These are phyloP conservation scores for Papilio dardanus DNA, from an alignment of 1,140 invertebrate genomes.

Conservation along the genomic window DNA sequence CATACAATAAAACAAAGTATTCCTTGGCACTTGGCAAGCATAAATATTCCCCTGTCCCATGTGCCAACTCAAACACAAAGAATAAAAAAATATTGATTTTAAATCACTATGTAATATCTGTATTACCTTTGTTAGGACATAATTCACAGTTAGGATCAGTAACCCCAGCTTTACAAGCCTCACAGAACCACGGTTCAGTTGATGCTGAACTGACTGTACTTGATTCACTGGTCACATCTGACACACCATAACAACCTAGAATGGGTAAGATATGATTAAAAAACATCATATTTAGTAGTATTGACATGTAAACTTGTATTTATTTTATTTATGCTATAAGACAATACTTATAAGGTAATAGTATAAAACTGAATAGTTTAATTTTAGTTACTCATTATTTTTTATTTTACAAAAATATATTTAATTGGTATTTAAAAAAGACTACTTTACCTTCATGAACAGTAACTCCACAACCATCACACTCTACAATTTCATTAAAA, in stretches of 20 bases:
- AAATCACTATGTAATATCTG: not conserved
- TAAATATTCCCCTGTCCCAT: too few relatives aligned
- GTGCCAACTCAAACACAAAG: too few relatives aligned
- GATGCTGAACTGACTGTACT: conserved; percentile 95
- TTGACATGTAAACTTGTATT: not conserved
- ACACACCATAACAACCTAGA: conserved; percentile 96
- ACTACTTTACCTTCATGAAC: conserved; percentile 92
- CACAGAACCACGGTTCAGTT: conserved; percentile 99
- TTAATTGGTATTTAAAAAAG: conserved; percentile 8
- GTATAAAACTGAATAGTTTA: too few relatives aligned
- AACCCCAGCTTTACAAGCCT: conserved; percentile 96
- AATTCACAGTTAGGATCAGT: conserved; percentile 93
- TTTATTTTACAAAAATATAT: not conserved
- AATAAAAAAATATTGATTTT: too few relatives aligned
- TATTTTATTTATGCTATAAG: too few relatives aligned
- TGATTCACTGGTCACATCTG: conserved; percentile 94
- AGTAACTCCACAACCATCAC: conserved; percentile 97
- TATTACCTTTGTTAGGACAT: conserved; percentile 90
- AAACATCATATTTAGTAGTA: too few relatives aligned
- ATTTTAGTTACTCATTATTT: too few relatives aligned
- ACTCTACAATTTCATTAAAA: conserved; percentile 98
- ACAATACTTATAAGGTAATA: too few relatives aligned
- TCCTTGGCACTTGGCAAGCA: not conserved
- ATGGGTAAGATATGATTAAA: conserved; percentile 35
- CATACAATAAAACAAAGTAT: not conserved